phyloP scores from a whole-genome alignment of 2,888 invertebrate species.

The Epistrophella euchroma region DNA sequence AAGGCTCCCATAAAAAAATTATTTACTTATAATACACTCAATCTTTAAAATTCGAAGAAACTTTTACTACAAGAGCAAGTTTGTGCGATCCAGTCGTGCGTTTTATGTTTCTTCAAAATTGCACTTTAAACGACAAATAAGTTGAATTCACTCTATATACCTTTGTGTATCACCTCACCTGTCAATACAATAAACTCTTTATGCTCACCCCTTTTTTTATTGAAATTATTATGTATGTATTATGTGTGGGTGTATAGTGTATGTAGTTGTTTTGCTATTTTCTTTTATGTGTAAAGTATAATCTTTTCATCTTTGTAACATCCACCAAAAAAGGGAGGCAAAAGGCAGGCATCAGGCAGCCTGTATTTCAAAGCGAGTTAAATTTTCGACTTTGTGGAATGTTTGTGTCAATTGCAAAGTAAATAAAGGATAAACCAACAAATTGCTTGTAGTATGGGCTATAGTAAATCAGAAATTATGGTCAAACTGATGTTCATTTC shows the following conservation, averaged over 20 bases:
- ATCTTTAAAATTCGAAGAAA: no score
- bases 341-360: not conserved
- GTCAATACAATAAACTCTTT: not conserved
- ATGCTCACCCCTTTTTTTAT: not conserved
- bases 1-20: no score
- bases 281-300: not conserved
- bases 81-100: no score
- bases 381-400: not conserved
- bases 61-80: no score
- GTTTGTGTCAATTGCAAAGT: not conserved
- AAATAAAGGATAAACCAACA: slow-evolving; percentile 24
- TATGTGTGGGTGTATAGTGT: not conserved
- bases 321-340: not conserved
- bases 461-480: slow-evolving; percentile 12
- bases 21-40: no score
- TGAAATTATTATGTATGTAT: not conserved
- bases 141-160: not conserved
- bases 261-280: not conserved
- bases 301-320: slow-evolving; percentile 3
- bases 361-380: not conserved
- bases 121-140: not conserved
- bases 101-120: no score
- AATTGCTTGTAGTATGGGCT: slow-evolving; percentile 14
- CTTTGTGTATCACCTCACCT: no score
- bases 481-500: slow-evolving; percentile 15